These are phyloP conservation scores for Carettochelys insculpta DNA, from an alignment of 2,113 vertebrate species.

Conservation along the genomic window DNA sequence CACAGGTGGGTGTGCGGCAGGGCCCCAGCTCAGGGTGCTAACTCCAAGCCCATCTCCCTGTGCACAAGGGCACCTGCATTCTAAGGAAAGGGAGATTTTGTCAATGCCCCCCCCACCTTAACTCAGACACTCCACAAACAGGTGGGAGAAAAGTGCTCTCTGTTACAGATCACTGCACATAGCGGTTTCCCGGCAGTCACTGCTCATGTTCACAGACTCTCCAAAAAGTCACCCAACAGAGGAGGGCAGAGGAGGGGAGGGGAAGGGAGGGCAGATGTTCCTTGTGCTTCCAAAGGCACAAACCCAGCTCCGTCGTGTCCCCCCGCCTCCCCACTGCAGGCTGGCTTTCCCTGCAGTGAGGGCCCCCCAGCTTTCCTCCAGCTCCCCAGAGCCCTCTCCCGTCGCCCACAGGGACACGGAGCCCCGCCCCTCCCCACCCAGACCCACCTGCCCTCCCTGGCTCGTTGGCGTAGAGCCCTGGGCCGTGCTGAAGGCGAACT, in stretches of 20 bases:
- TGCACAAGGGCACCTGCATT: neutral
- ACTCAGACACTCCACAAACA: neutral
- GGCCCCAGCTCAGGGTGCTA: neutral
- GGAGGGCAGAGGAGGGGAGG: neutral
- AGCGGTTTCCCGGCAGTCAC: neutral
- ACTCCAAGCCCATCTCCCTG: neutral
- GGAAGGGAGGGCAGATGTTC: neutral
- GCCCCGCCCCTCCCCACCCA: conserved; percentile 37
- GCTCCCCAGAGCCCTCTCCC: neutral
- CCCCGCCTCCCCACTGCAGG: neutral
- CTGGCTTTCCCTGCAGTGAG: neutral
- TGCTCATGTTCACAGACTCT: neutral
- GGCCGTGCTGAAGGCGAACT: conserved; percentile 76
- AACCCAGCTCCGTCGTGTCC: too few relatives aligned
- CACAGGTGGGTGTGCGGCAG: neutral
- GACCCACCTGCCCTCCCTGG: conserved; percentile 72
- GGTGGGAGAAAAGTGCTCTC: neutral
- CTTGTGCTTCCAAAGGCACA: neutral
- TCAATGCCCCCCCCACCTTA: neutral
- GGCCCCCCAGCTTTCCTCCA: neutral
- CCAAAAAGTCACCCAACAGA: neutral
- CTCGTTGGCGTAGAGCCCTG: conserved; percentile 61
- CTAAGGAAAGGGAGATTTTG: neutral
- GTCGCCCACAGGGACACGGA: neutral
- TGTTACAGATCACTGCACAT: neutral